Evolutionary conservation across 2,113 vertebrate genomes (phyloP).

Genomic region (Chlorodrepanis virens): DNA sequence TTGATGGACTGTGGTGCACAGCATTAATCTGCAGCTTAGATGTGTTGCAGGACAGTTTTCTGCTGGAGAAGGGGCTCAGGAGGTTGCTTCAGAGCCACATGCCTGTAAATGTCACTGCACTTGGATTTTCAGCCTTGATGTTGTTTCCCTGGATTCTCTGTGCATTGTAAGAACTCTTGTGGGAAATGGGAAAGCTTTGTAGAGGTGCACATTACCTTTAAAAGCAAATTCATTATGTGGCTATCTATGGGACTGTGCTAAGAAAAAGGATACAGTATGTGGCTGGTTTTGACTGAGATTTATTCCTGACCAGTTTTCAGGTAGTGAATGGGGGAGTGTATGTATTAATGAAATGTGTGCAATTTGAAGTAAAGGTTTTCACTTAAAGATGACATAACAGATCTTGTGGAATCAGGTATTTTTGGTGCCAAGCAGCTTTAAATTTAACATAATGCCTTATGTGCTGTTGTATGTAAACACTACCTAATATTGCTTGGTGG

Average conservation of each 20-base stretch:
- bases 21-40: neutral
- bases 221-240: neutral
- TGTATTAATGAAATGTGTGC: neutral
- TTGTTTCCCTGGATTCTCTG: neutral
- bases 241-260: neutral
- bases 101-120: conserved; percentile 2
- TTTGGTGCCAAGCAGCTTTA: neutral
- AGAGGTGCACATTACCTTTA: neutral
- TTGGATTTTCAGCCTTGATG: neutral
- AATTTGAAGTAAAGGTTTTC: neutral
- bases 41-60: neutral
- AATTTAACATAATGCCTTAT: neutral
- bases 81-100: neutral
- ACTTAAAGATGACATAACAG: neutral
- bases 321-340: neutral
- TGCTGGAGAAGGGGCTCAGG: neutral
- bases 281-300: neutral
- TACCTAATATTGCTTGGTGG: neutral
- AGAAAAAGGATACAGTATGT: neutral
- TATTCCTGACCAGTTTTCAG: neutral
- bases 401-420: neutral
- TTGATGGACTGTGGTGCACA: neutral
- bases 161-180: neutral
- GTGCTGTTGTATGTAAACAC: neutral
- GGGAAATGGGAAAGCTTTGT: neutral